Conservation (phyloP, 2,797 vertebrate species). For the Holocentrus rufus region DNA sequence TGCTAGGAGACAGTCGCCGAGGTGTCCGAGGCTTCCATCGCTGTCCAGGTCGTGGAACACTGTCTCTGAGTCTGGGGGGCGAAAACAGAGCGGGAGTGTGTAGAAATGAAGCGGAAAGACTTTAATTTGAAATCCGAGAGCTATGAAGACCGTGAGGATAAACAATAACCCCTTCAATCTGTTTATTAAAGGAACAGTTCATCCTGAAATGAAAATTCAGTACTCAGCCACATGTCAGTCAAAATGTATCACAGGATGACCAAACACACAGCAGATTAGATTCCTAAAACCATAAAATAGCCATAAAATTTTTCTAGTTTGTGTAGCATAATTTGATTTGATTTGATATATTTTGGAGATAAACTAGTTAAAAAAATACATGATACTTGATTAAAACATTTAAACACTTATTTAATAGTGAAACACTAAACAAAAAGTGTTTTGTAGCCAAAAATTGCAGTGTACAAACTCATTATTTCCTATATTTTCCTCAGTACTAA, state of each 20-base stretch:
- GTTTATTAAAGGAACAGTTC: background rate
- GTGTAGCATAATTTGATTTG: background rate
- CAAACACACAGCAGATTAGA: too few relatives aligned
- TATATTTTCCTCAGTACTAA: too few relatives aligned
- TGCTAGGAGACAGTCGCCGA: conserved; percentile 89
- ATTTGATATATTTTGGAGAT: too few relatives aligned
- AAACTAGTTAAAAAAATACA: too few relatives aligned
- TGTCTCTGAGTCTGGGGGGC: conserved; percentile 85
- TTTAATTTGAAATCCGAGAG: conserved; percentile 9
- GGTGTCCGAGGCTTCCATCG: conserved; percentile 87
- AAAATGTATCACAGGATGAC: too few relatives aligned
- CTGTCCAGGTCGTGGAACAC: conserved; percentile 92
- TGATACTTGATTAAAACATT: too few relatives aligned
- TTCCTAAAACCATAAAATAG: background rate
- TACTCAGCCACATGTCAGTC: background rate
- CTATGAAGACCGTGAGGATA: background rate
- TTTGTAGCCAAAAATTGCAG: background rate
- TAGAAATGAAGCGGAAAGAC: conserved; percentile 9
- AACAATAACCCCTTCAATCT: background rate
- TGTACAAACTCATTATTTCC: background rate
- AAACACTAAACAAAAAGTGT: background rate
- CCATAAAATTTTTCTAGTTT: background rate
- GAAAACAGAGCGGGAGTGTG: conserved; percentile 22
- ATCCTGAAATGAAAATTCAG: background rate
- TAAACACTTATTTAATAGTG: too few relatives aligned